Percentiles rank a stretch among this genome's conserved stretches.
phyloP scores from a whole-genome alignment of 1,140 invertebrate species.

The Pseudomyrmex flavicornis region DNA sequence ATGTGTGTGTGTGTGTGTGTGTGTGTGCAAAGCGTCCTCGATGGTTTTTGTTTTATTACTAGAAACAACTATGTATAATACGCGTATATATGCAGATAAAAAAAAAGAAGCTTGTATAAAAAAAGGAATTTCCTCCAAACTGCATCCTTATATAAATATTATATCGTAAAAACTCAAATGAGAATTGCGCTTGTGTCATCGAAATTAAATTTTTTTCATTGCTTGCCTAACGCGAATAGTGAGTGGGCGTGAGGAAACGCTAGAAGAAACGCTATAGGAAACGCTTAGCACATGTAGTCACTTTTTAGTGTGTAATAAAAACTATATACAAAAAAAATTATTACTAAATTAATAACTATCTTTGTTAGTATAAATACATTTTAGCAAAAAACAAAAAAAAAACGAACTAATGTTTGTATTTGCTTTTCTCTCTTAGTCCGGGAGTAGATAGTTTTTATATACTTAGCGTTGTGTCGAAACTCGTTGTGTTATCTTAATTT shows the following conservation, averaged over 20 bases:
- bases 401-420: slow-evolving; percentile 40
- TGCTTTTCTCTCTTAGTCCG: not conserved
- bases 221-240: slow-evolving; percentile 32
- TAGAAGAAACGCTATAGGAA: slow-evolving; percentile 17
- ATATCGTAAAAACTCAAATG: slow-evolving; percentile 13
- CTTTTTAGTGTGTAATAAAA: slow-evolving; percentile 67
- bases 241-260: slow-evolving; percentile 50
- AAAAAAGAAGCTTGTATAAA: slow-evolving; percentile 59
- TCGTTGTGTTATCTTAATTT: too few species aligned
- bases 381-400: slow-evolving; percentile 42
- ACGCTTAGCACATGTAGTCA: slow-evolving; percentile 46
- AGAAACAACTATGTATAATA: slow-evolving; percentile 38
- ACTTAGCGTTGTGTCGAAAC: too few species aligned
- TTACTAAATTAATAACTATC: slow-evolving; percentile 72
- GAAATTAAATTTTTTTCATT: too few species aligned
- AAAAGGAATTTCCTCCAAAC: slow-evolving; percentile 2
- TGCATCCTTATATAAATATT: slow-evolving; percentile 17
- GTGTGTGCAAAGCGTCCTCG: not conserved
- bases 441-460: not conserved
- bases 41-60: slow-evolving; percentile 31
- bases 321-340: slow-evolving; percentile 72
- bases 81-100: slow-evolving; percentile 24
- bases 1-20: slow-evolving; percentile 54
- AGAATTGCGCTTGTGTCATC: too few species aligned
- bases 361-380: slow-evolving; percentile 69